Percentiles rank a stretch among this genome's conserved stretches.
Evolutionary conservation across 2,113 vertebrate species (phyloP).

Genomic region (Procapra przewalskii): DNA sequence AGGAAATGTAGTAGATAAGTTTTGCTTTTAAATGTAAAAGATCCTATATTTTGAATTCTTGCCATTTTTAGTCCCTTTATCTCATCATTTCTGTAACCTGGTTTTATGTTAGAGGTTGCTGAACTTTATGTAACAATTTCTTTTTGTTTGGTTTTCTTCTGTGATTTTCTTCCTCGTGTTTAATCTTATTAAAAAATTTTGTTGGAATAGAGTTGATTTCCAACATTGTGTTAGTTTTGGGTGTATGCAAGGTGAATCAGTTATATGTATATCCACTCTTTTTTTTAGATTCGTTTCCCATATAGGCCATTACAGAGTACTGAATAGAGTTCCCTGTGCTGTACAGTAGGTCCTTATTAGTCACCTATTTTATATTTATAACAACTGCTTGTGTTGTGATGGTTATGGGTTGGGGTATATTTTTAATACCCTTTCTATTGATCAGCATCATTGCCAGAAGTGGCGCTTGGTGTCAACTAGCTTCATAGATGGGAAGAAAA

Average conservation of each 20-base stretch:
- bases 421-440: constrained; percentile 43
- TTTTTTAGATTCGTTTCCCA: background rate
- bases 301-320: background rate
- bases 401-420: constrained; percentile 8
- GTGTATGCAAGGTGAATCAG: background rate
- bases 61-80: constrained; percentile 39
- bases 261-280: background rate
- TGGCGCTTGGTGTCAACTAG: constrained; percentile 29
- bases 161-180: background rate
- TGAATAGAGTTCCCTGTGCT: background rate
- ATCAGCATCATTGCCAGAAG: constrained; percentile 38
- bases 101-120: constrained; percentile 28
- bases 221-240: background rate
- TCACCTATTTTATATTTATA: background rate
- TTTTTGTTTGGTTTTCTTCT: background rate
- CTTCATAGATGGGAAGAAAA: constrained; percentile 61
- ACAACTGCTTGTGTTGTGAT: background rate
- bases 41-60: constrained; percentile 24
- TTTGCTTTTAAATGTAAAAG: constrained; percentile 69
- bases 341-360: background rate
- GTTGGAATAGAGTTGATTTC: background rate
- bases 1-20: constrained; percentile 17
- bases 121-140: constrained; percentile 21
- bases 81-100: constrained; percentile 46
- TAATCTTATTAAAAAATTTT: background rate